Percentiles rank a stretch among this genome's conserved stretches.
These are phyloP conservation scores for Pentalonia nigronervosa DNA, from an alignment of 1,140 invertebrate genomes.

Conservation along the genomic window DNA sequence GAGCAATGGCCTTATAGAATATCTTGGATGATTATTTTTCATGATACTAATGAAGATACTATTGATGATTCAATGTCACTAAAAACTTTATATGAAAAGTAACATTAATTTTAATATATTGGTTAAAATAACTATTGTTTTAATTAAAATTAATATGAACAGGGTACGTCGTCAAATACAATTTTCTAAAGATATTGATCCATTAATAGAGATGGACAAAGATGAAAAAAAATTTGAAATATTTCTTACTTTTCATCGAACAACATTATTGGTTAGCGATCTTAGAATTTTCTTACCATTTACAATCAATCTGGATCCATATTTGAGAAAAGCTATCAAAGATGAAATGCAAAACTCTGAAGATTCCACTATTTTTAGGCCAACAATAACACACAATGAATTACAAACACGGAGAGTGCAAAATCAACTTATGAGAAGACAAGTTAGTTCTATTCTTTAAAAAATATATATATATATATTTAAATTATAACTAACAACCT, in stretches of 20 bases:
- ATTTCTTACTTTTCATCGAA: conserved; percentile 87
- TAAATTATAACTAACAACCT: neutral
- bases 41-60: conserved; percentile 86
- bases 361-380: conserved; percentile 42
- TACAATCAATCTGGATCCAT: conserved; percentile 96
- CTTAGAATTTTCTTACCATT: conserved; percentile 95
- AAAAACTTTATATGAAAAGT: conserved; percentile 93
- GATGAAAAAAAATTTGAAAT: conserved; percentile 94
- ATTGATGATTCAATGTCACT: conserved; percentile 86
- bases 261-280: conserved; percentile 81
- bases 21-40: conserved; percentile 95
- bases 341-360: conserved; percentile 67
- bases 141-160: conserved; percentile 59
- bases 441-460: neutral
- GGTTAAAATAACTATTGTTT: neutral
- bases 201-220: conserved; percentile 87
- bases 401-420: conserved; percentile 40
- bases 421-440: conserved; percentile 46
- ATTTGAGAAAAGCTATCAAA: conserved; percentile 94
- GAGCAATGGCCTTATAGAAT: conserved; percentile 98
- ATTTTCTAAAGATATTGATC: conserved; percentile 84
- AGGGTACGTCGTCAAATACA: conserved; percentile 84
- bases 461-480: neutral
- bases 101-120: conserved; percentile 63
- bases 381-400: conserved; percentile 36